Base-by-base conservation (phyloP, 2,113 vertebrate genomes). In the Cyrtonyx montezumae region DNA sequence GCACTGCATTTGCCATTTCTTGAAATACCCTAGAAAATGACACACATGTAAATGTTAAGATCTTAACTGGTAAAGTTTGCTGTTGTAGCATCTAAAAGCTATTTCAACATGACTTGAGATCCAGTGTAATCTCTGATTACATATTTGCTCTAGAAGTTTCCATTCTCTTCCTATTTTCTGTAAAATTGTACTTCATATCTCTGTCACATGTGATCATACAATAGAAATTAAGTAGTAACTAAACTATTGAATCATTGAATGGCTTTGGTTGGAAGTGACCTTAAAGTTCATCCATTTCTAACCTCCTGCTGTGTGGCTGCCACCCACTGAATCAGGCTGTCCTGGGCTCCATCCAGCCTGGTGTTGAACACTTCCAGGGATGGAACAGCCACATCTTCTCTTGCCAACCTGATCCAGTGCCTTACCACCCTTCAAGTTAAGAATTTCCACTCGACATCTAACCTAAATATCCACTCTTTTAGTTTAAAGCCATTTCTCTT, bases 21-120 rank as follows among this genome's bases (percentile, higher is more conserved):
- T 91, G 55, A 91, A 92, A 81, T 75, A 75, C 19, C 56, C 69
- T 87, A 30, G 61, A 73, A 76, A 58, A 62, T 61, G 9, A 42
- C 18, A 28, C 1, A 0, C 14, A 9, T 61, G 28, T 9, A 62
- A 40, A 13, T 34, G 14, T 77, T 88, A n/a, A 2, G 3, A 8
- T 84, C 51, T 51, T 81, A 66, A 70, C 16, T 74, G 82, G 61
- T 40, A 40, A 62, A 78, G 15, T 20, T 87, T 85, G 56, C 4
- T 75, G 13, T 40, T 65, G 79, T 73, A 79, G 25, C 25, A 62
- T 92, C 36, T 76, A 66, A 74, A 32, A 83, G n/a, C 13, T 51
- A 0, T 71, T 34, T 59, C 26, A 69, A 12, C 6, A 2, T 84
- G 80, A 76, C 55, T 73, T 49, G 34, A 65, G 34, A 26, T 80